A percentile compares a stretch with the other conserved stretches of the same genome.
Evolutionary conservation across 1,140 invertebrate species (phyloP).

Genomic region (Calycopis cecrops): DNA sequence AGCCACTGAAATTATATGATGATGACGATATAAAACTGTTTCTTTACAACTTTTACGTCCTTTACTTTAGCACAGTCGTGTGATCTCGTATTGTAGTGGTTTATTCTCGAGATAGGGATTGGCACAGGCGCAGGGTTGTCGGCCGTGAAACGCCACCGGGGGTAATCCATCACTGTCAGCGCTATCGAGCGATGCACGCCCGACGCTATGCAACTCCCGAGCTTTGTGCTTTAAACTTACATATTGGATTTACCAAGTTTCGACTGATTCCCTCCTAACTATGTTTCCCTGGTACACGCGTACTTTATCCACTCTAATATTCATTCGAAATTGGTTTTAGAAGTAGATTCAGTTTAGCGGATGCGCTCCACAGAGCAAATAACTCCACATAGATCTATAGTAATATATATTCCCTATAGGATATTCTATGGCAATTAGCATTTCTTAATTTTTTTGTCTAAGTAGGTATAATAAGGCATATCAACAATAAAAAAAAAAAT

Average conservation of each 20-base stretch:
- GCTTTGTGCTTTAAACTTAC: slow-evolving; percentile 58
- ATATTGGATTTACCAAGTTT: slow-evolving; percentile 68
- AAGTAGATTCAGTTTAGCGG: no score
- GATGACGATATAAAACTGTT: no score
- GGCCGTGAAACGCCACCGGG: slow-evolving; percentile 51
- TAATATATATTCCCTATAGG: no score
- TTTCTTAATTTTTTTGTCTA: no score
- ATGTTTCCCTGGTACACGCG: slow-evolving; percentile 11
- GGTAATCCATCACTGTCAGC: slow-evolving; percentile 69
- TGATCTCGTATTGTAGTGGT: slow-evolving; percentile 21
- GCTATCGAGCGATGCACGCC: slow-evolving; percentile 70
- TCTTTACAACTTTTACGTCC: no score
- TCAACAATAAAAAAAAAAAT: no score
- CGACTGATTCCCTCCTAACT: slow-evolving; percentile 43
- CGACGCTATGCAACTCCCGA: slow-evolving; percentile 45
- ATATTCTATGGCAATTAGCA: no score
- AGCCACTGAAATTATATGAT: no score
- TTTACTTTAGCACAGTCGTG: slow-evolving; percentile 11
- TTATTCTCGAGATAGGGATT: slow-evolving; percentile 34
- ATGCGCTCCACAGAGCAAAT: no score
- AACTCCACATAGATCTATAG: no score
- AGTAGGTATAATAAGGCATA: no score
- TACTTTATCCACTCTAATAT: background rate
- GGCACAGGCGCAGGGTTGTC: slow-evolving; percentile 27
- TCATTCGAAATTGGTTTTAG: no score